Evolutionary conservation across 2,113 vertebrate genomes (phyloP), one percentile per base, ranked within the genome.

Genomic region (Leptocoma aspasia): DNA sequence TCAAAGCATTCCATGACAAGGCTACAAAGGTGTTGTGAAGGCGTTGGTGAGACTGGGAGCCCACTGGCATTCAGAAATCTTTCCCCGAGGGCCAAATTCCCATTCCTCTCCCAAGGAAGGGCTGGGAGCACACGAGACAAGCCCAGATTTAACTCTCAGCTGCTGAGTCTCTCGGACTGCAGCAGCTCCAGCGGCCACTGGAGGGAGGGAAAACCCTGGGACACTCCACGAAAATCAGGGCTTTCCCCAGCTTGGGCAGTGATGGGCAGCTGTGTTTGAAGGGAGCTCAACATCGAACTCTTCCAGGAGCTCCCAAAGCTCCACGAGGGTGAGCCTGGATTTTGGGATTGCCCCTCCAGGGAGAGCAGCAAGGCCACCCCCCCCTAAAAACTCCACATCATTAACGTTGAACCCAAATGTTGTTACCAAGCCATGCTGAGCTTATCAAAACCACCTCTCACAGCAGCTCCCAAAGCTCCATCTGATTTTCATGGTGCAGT

Each of bases 151-250:
- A 17, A 31, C 11, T 5, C 20, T 1, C 1, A 6, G 21, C 73
- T 14, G n/a, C 31, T 0, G 12, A 24, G 7, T 44, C 3, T 45
- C 82, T 63, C 12, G 0, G 44, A 2, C 35, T 94, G 92, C 91
- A 94, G 89, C 82, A 71, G 75, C 91, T 79, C 53, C 53, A 6
- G 79, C 0, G 10, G 75, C 94, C 82, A 9, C 94, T 90, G 93
- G 94, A 94, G 86, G 96, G 94, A 94, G 94, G 21, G 71, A 68
- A 41, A 82, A 68, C 23, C 13, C 76, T 49, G 21, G 42, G 28
- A 49, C 31, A 18, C 11, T 21, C 23, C 44, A 17, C 1, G 45
- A 35, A 68, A 75, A 41, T 18, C 15, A 7, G 44, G n/a, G 75
- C 39, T 66, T 31, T 33, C 81, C 45, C 73, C 50, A 31, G 35